These are phyloP conservation scores for Todiramphus chloris DNA, from an alignment of 2,113 vertebrate species.

Conservation along the genomic window DNA sequence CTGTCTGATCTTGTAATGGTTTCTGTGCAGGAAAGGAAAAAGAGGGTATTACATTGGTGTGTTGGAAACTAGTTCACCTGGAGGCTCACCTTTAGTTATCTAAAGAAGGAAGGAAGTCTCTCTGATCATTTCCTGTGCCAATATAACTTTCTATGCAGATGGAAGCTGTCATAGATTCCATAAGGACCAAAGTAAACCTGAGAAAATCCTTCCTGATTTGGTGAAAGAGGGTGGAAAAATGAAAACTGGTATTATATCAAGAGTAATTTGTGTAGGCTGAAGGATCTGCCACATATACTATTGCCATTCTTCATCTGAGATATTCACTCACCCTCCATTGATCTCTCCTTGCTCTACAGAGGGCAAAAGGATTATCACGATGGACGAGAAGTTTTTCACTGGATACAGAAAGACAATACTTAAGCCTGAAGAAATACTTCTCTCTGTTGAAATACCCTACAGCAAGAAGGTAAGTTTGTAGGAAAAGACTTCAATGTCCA, in stretches of 20 bases:
- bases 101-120: not conserved
- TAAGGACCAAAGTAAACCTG: not conserved
- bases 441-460: slow-evolving; percentile 88
- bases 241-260: not conserved
- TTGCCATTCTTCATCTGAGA: not conserved
- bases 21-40: not conserved
- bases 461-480: slow-evolving; percentile 81
- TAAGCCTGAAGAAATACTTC: slow-evolving; percentile 83
- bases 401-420: slow-evolving; percentile 88
- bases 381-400: slow-evolving; percentile 90
- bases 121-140: not conserved
- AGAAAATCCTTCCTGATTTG: not conserved
- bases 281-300: not conserved
- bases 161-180: not conserved
- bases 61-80: not conserved
- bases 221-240: not conserved
- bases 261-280: not conserved
- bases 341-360: slow-evolving; percentile 67
- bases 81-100: not conserved
- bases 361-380: slow-evolving; percentile 77
- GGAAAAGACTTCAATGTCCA: not conserved
- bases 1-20: not conserved
- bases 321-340: not conserved
- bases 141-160: not conserved
- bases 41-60: not conserved